Base-by-base conservation (phyloP, 2,797 vertebrate species). In the Diplodus sargus region DNA sequence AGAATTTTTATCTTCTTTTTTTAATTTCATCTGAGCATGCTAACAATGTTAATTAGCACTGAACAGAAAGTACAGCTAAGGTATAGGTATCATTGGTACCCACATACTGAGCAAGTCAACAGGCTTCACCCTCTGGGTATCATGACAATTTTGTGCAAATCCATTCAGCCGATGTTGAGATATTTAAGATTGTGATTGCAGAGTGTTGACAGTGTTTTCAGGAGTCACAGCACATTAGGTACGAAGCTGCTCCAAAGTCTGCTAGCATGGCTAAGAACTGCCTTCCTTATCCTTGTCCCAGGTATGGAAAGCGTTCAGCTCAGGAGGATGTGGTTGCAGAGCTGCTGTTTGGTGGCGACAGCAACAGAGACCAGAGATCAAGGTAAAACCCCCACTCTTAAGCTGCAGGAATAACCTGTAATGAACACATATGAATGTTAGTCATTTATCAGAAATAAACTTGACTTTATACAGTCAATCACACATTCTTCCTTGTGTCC, bases 251-350 rank as follows among this genome's bases (percentile, higher is more conserved):
- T 34, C 30, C 30, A 34, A 7, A 34, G 30, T 34, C 30, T 34
- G 30, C 5, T 34, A 5, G 30, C 6, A 5, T 34, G 30, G 30
- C 30, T 25, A 25, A 25, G 25, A 25, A 25, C 10, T 11, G 3
- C 17, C 28, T 2, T 57, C 3, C 11, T 43, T 5, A 1, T 51
- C 20, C 45, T 10, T 71, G 14, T 62, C 12, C 1, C 68, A 97
- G 97, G 91, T 97, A 97, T 57, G 97, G 97, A 20, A 97, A 96
- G 86, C 95, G 97, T 13, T 91, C 95, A 58, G 87, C 93, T 87
- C 93, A 96, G 28, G 96, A 95, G 69, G 90, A 92, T 1, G 66
- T 92, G 65, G 86, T 94, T 70, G 74, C 93, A 28, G 96, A 96
- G 63, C 90, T 96, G 85, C 93, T 96, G 61, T 94, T 93, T 39